phyloP scores from a whole-genome alignment of 1,140 invertebrate species.

The Homalodisca vitripennis region DNA sequence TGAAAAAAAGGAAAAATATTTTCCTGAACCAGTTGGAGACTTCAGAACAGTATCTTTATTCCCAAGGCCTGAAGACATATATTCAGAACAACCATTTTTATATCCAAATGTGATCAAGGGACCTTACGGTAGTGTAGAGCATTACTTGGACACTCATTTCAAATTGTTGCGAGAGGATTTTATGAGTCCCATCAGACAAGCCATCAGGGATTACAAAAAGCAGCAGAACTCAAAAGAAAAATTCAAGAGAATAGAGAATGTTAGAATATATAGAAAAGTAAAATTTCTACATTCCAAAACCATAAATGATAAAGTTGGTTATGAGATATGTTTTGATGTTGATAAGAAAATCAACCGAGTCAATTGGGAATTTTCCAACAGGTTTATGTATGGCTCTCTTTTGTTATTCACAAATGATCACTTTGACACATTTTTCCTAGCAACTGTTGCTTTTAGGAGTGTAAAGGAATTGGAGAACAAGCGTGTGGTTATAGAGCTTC shows the following conservation, averaged over 20 bases:
- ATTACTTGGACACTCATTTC: conserved; percentile 25
- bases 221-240: not conserved
- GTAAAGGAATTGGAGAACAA: conserved; percentile 19
- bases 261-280: conserved; percentile 18
- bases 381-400: conserved; percentile 25
- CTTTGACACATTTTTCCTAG: conserved; percentile 18
- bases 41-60: conserved; percentile 7
- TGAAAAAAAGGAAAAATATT: conserved; percentile 2
- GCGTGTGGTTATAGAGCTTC: not conserved
- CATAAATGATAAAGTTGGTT: conserved; percentile 3
- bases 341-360: conserved; percentile 26
- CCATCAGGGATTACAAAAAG: conserved; percentile 19
- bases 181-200: conserved; percentile 20
- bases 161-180: conserved; percentile 23
- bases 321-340: conserved; percentile 28
- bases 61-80: conserved; percentile 10
- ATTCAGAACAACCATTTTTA: conserved; percentile 3
- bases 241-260: conserved; percentile 25
- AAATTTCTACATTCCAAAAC: conserved; percentile 13
- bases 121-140: conserved; percentile 14
- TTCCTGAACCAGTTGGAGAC: conserved; percentile 5
- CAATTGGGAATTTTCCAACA: conserved; percentile 18
- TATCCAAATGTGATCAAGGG: conserved; percentile 9
- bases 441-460: conserved; percentile 12
- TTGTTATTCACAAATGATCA: conserved; percentile 15